Percentiles rank a stretch among this genome's conserved stretches.
phyloP scores from a whole-genome alignment of 2,797 vertebrate genomes.

The Lithobates sylvaticus region DNA sequence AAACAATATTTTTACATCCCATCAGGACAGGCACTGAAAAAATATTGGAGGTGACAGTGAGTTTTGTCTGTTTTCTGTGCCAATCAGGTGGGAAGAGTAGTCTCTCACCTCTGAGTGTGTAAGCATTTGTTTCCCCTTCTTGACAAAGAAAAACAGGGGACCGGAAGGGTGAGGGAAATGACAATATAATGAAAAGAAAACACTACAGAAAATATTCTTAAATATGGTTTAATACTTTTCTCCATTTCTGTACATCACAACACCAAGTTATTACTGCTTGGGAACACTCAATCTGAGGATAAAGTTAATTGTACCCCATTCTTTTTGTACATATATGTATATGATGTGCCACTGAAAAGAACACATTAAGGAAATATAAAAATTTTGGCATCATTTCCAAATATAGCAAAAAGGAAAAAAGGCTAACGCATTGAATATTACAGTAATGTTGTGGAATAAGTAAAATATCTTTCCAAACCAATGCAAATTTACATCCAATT shows the following conservation, averaged over 20 bases:
- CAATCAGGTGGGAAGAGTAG: too few relatives aligned
- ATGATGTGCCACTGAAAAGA: conserved; percentile 85
- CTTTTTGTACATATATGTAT: conserved; percentile 84
- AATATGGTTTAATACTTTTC: conserved; percentile 90
- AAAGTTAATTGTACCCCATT: conserved; percentile 80
- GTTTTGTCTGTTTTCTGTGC: too few relatives aligned
- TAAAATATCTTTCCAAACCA: conserved; percentile 74
- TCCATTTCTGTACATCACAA: conserved; percentile 90
- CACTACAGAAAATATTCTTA: conserved; percentile 76
- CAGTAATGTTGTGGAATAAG: conserved; percentile 82
- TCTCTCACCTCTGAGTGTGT: too few relatives aligned
- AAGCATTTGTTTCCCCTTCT: too few relatives aligned
- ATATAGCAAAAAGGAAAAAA: conserved; percentile 86
- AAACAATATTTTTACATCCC: too few relatives aligned
- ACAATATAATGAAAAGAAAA: background rate
- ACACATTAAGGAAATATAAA: conserved; percentile 89
- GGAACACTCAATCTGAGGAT: conserved; percentile 83
- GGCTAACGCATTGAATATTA: conserved; percentile 83
- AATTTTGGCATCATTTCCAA: conserved; percentile 87
- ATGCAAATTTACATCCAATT: conserved; percentile 84
- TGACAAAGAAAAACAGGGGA: too few relatives aligned
- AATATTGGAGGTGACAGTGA: too few relatives aligned
- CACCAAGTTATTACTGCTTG: conserved; percentile 86
- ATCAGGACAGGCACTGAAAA: too few relatives aligned
- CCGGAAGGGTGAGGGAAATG: too few relatives aligned